These are phyloP conservation scores for Alviniconcha marisindica DNA, from an alignment of 1,140 invertebrate species.

Conservation along the genomic window DNA sequence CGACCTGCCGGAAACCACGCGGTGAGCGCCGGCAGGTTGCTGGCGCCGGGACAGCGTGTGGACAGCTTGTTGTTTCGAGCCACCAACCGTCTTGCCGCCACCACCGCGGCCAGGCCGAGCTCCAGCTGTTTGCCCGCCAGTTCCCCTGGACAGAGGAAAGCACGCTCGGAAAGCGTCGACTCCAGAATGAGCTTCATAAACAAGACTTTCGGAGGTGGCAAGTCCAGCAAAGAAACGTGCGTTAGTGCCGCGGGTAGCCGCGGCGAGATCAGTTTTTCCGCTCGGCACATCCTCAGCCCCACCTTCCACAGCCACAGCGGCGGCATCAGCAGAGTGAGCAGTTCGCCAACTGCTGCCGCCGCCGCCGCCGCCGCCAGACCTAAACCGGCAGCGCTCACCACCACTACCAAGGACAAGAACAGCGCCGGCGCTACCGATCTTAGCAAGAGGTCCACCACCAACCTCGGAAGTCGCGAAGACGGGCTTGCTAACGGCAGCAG, in stretches of 20 bases:
- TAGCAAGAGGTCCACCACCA: conserved; percentile 4
- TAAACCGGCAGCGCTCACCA: no score
- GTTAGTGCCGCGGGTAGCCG: background rate
- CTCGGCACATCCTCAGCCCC: conserved; percentile 30
- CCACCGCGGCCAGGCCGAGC: background rate
- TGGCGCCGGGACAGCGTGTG: conserved; percentile 27
- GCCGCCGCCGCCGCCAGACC: background rate
- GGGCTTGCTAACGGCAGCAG: background rate
- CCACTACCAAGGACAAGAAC: no score
- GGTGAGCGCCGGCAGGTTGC: background rate
- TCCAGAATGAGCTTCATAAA: conserved; percentile 29
- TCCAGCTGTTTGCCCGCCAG: background rate
- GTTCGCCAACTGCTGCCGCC: background rate
- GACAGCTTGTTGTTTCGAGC: conserved; percentile 34
- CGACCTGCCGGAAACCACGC: background rate
- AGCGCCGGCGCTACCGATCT: background rate
- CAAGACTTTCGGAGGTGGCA: conserved; percentile 28
- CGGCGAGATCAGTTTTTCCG: conserved; percentile 26
- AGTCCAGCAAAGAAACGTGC: conserved; percentile 13
- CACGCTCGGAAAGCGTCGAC: background rate
- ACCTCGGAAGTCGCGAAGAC: background rate
- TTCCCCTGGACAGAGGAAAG: background rate
- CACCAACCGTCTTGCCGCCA: conserved; percentile 4
- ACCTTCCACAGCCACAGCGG: conserved; percentile 1
- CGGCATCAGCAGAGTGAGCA: background rate